These are phyloP conservation scores for Gymnosoma rotundatum DNA, from an alignment of 2,888 invertebrate species.

Conservation along the genomic window DNA sequence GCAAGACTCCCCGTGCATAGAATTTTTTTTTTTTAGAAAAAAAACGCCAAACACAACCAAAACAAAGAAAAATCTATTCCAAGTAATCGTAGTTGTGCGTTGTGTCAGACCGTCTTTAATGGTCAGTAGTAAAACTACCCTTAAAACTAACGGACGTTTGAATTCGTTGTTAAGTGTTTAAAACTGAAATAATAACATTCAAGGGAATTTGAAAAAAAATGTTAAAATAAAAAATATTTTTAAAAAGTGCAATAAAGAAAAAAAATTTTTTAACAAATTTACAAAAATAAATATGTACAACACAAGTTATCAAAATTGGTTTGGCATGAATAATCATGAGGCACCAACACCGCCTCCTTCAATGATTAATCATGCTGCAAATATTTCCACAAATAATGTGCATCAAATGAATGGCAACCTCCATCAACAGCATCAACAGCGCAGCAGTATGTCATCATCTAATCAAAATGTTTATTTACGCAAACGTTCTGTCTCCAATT, in stretches of 20 bases:
- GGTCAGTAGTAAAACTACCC: conserved; percentile 81
- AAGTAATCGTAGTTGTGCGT: conserved; percentile 67
- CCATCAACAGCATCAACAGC: conserved; percentile 15
- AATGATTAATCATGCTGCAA: conserved; percentile 57
- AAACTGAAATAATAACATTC: conserved; percentile 13
- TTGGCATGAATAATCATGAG: conserved; percentile 75
- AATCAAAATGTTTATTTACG: conserved; percentile 75
- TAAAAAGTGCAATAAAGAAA: conserved; percentile 31
- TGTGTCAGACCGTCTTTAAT: conserved; percentile 68
- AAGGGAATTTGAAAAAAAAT: conserved; percentile 25
- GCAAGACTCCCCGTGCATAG: conserved; percentile 36
- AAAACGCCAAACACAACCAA: conserved; percentile 47
- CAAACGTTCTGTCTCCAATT: conserved; percentile 78
- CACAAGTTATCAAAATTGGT: conserved; percentile 80
- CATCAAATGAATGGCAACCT: conserved; percentile 65
- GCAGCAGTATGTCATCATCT: conserved; percentile 2
- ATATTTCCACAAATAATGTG: conserved; percentile 40
- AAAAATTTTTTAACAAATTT: conserved; percentile 33
- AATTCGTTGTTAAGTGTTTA: conserved; percentile 51
- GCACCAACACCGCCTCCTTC: conserved; percentile 20
- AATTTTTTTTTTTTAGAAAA: conserved; percentile 5
- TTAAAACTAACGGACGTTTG: conserved; percentile 72
- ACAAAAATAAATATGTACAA: conserved; percentile 76
- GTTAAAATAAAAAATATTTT: conserved; percentile 8
- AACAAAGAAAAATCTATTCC: conserved; percentile 61